Conservation (phyloP, 2,797 vertebrate genomes). For the Apogon talboti region DNA sequence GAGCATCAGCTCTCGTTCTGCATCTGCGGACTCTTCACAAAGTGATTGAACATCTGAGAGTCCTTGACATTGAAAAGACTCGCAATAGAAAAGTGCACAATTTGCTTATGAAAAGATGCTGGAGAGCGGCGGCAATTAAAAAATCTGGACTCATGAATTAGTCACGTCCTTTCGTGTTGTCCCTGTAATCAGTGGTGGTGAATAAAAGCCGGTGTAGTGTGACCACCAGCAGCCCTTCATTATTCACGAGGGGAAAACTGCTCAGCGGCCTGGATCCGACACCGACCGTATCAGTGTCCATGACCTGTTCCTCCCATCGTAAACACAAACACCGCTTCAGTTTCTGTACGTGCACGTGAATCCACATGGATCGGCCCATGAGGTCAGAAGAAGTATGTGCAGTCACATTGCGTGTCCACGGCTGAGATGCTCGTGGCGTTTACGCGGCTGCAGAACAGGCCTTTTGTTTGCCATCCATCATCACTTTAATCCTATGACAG, state of each 20-base stretch:
- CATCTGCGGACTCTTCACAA: background rate
- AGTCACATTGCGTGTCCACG: constrained; percentile 10
- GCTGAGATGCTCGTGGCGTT: background rate
- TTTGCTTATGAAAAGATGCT: constrained; percentile 24
- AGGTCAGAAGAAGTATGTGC: constrained; percentile 15
- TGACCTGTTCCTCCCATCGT: constrained; percentile 3
- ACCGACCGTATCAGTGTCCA: constrained; percentile 8
- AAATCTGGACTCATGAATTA: background rate
- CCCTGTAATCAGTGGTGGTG: background rate
- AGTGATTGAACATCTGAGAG: constrained; percentile 14
- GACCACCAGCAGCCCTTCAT: constrained; percentile 27
- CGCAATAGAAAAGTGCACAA: constrained; percentile 14
- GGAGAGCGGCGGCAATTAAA: constrained; percentile 4
- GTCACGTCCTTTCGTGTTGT: background rate
- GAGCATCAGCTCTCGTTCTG: background rate
- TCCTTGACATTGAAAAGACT: constrained; percentile 33
- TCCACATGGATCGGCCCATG: constrained; percentile 19
- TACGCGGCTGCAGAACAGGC: constrained; percentile 18
- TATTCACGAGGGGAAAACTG: constrained; percentile 41
- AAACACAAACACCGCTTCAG: constrained; percentile 11
- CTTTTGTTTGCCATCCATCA: constrained; percentile 31
- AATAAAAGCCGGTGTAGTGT: constrained; percentile 7
- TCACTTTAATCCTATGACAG: constrained; percentile 26
- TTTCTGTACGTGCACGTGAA: constrained; percentile 22
- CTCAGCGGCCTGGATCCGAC: background rate